Percentiles rank a stretch among this genome's conserved stretches.
These are phyloP conservation scores for Phortica magna DNA, from an alignment of 2,888 invertebrate genomes.

Conservation along the genomic window DNA sequence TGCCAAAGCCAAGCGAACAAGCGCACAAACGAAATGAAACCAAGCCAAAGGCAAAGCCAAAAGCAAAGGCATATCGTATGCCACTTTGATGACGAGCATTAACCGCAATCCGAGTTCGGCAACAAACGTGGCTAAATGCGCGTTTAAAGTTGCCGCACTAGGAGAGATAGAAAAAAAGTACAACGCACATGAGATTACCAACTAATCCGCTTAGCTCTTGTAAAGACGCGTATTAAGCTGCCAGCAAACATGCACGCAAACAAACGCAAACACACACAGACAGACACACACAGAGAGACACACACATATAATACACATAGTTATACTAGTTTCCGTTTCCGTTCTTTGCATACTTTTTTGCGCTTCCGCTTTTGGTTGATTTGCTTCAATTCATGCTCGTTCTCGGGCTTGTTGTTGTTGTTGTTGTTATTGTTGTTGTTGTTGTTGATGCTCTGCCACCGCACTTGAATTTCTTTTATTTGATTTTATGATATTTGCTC, in stretches of 20 bases:
- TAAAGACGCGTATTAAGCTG: constrained; percentile 20
- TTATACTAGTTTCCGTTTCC: constrained; percentile 19
- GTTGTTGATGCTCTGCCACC: neutral
- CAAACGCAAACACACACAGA: neutral
- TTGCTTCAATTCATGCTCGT: constrained; percentile 4
- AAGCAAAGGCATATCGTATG: neutral
- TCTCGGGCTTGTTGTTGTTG: too few relatives aligned
- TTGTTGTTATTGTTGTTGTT: too few relatives aligned
- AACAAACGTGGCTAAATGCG: neutral
- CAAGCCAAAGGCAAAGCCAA: too few relatives aligned
- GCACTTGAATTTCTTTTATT: constrained; percentile 45
- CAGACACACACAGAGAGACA: neutral
- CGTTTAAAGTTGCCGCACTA: neutral
- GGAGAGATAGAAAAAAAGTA: neutral
- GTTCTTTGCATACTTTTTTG: constrained; percentile 35
- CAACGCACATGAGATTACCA: constrained; percentile 15
- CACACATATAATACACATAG: neutral
- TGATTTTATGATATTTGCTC: constrained; percentile 57
- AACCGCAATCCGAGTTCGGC: constrained; percentile 18
- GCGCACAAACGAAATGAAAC: neutral
- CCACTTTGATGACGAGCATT: constrained; percentile 10
- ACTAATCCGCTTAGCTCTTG: constrained; percentile 25
- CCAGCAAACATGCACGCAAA: neutral
- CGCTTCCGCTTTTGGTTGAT: constrained; percentile 33
- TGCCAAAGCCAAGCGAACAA: neutral